These are phyloP conservation scores for Vandiemenella viatica DNA, from an alignment of 2,888 invertebrate species.

Conservation along the genomic window DNA sequence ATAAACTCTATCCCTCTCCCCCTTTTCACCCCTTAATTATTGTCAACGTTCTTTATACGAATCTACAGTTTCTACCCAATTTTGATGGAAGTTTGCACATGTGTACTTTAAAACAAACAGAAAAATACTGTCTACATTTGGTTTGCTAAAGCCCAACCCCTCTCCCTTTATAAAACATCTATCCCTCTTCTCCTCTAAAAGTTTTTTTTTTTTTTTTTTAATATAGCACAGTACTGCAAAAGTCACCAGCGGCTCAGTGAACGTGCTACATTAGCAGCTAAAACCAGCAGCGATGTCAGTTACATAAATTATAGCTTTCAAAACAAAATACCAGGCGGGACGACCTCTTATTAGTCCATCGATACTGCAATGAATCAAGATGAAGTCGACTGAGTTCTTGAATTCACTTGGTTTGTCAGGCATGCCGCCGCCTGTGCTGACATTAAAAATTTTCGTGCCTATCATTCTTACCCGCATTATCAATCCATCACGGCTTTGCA, in stretches of 20 bases:
- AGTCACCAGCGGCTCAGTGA: conserved; percentile 5
- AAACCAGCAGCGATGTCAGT: conserved; percentile 4
- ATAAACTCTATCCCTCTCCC: too few relatives aligned
- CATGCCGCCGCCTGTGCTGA: conserved; percentile 20
- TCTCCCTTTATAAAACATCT: too few relatives aligned
- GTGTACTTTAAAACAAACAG: too few relatives aligned
- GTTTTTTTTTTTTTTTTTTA: too few relatives aligned
- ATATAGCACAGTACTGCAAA: conserved; percentile 5
- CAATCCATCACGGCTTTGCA: conserved; percentile 21
- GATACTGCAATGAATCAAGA: conserved; percentile 8
- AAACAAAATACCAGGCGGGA: conserved; percentile 3
- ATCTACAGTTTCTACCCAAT: too few relatives aligned
- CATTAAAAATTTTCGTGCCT: conserved; percentile 20
- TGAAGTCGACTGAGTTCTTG: conserved; percentile 18
- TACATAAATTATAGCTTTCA: conserved; percentile 8
- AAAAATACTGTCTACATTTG: too few relatives aligned
- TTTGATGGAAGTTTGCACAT: too few relatives aligned
- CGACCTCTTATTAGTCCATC: conserved; percentile 10
- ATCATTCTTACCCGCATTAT: conserved; percentile 23
- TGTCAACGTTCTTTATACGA: too few relatives aligned
- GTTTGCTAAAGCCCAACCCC: too few relatives aligned
- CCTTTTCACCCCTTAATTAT: too few relatives aligned
- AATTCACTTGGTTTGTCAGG: conserved; percentile 20
- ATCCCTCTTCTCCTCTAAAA: too few relatives aligned
- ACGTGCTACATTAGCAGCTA: conserved; percentile 8